Evolutionary conservation across 2,113 vertebrate genomes (phyloP), one percentile per base, ranked within the genome.

Genomic region (Cheirogaleus medius): DNA sequence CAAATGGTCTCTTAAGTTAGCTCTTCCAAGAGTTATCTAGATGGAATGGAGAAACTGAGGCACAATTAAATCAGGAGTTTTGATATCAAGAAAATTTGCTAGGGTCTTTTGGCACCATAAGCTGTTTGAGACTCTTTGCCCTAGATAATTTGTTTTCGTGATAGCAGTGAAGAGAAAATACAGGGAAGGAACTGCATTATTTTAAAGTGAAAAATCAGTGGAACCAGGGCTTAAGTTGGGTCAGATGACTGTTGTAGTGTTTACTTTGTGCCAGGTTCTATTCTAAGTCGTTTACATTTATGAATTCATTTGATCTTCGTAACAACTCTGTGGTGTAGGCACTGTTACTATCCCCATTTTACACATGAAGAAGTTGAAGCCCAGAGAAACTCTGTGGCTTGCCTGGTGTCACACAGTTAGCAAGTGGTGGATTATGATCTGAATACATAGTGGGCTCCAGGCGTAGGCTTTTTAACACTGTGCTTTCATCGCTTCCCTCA

Each of bases 181-280:
- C 78, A 90, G 94, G 56, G 92, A 85, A 90, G n/a, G 68, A 96
- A 52, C 94, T 66, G 60, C 95, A 60, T 93, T 42, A 52, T 97
- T 88, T 97, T 96, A 66, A 87, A 91, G 81, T 95, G 96, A 92
- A 93, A 94, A 92, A 68, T 42, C 93, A 34, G 87, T 49, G 18
- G 86, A 66, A 81, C 73, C 34, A 76, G 78, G 49, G 34, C 44
- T 90, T 87, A 66, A 64, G 10, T 34, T 80, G 49, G 23, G 37
- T 80, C 84, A 39, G 52, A 9, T 54, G 49, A 94, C 27, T 86
- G 60, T 49, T 47, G 18, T 44, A 64, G 80, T 17, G 21, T 80
- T 83, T 60, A 60, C n/a, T 76, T n/a, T 69, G 17, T 76, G 49
- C 87, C 83, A 88, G 34, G 64, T 74, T 56, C 58, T 89, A 18